Evolutionary conservation across 2,888 invertebrate genomes (phyloP).

Genomic region (Hirtodrosophila cameraria): DNA sequence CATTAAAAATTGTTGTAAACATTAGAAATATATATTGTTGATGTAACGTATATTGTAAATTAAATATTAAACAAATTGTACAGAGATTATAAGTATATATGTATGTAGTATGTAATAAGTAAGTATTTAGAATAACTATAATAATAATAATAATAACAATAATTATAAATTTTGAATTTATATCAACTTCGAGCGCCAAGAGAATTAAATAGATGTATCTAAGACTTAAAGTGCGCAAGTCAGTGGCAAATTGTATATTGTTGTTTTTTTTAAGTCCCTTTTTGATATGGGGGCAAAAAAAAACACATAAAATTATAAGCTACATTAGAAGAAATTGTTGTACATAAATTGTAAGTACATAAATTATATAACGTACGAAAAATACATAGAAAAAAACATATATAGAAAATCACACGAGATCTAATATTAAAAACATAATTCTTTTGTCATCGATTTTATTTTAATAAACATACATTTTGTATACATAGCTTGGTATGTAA

Average conservation of each 20-base stretch:
- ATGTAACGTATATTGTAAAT: constrained; percentile 50
- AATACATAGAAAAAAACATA: constrained; percentile 52
- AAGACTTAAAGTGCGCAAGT: constrained; percentile 67
- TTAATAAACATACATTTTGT: constrained; percentile 48
- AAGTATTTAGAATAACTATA: constrained; percentile 19
- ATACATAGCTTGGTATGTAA: constrained; percentile 25
- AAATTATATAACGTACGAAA: constrained; percentile 50
- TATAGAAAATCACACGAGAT: constrained; percentile 69
- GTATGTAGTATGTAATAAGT: constrained; percentile 17
- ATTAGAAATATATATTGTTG: constrained; percentile 43
- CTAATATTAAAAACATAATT: constrained; percentile 71
- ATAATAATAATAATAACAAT: constrained; percentile 31
- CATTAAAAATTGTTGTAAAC: constrained; percentile 62
- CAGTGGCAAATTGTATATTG: constrained; percentile 53
- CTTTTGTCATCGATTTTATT: constrained; percentile 63
- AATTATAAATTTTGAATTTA: constrained; percentile 29
- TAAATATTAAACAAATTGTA: constrained; percentile 57
- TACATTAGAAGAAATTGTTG: constrained; percentile 36
- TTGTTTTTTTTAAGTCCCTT: constrained; percentile 15
- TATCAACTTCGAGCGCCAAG: constrained; percentile 36
- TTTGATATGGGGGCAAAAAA: constrained; percentile 19
- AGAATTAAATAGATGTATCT: constrained; percentile 32
- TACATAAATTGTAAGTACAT: constrained; percentile 46
- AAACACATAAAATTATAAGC: constrained; percentile 39
- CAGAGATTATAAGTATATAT: constrained; percentile 52